These are phyloP conservation scores for Metalampra italica DNA, from an alignment of 2,888 invertebrate genomes.

Conservation along the genomic window DNA sequence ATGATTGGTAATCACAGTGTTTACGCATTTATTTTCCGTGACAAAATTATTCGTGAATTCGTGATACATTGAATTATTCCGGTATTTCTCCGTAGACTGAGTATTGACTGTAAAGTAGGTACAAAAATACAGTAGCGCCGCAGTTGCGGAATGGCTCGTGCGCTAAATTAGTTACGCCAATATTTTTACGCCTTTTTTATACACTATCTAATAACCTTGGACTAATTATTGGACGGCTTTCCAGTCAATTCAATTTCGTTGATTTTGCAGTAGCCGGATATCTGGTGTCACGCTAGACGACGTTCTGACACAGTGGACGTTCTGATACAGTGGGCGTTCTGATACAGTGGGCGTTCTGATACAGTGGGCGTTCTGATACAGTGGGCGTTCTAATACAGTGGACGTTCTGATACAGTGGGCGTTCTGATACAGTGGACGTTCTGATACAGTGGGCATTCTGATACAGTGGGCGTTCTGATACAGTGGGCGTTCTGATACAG, in stretches of 20 bases:
- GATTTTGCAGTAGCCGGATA: slow-evolving; percentile 9
- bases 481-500: too few relatives aligned
- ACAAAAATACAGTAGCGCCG: slow-evolving; percentile 12
- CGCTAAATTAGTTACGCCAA: slow-evolving; percentile 44
- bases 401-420: too few relatives aligned
- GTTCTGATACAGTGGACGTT: too few relatives aligned
- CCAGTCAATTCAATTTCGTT: slow-evolving; percentile 26
- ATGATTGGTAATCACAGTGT: background rate
- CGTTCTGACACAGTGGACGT: too few relatives aligned
- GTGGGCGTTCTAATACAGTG: too few relatives aligned
- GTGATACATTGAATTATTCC: slow-evolving; percentile 29
- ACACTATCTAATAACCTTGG: slow-evolving; percentile 53
- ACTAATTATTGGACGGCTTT: slow-evolving; percentile 54
- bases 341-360: too few relatives aligned
- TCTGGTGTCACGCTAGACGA: background rate
- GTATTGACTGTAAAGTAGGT: slow-evolving; percentile 1
- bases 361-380: too few relatives aligned
- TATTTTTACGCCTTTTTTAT: slow-evolving; percentile 47
- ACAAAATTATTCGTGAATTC: background rate
- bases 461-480: too few relatives aligned
- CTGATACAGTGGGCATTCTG: too few relatives aligned
- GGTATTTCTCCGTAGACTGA: slow-evolving; percentile 30
- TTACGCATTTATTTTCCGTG: background rate
- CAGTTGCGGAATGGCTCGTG: slow-evolving; percentile 54
- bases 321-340: too few relatives aligned